Conservation (phyloP, 2,888 invertebrate genomes). For the Epiperipatus broadwayi region DNA sequence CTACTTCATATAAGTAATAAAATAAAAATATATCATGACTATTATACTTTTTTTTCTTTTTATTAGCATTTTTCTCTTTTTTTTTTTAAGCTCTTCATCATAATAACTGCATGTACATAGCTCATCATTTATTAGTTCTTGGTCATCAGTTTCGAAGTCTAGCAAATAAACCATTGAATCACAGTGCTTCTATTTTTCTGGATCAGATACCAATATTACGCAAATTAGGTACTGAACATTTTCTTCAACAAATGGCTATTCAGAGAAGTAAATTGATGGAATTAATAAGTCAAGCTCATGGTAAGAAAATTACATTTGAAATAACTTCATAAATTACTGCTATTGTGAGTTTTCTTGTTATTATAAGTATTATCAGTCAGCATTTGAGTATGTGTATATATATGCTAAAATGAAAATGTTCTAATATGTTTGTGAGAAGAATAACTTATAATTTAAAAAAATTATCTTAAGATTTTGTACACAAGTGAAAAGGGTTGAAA, state of each 20-base stretch:
- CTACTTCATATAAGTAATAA: too few relatives aligned
- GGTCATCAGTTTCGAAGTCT: constrained; percentile 45
- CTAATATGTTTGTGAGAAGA: too few relatives aligned
- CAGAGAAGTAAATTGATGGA: constrained; percentile 55
- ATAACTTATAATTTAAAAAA: too few relatives aligned
- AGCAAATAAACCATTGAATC: constrained; percentile 37
- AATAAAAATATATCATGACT: too few relatives aligned
- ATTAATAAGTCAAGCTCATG: constrained; percentile 48
- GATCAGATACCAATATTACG: constrained; percentile 47
- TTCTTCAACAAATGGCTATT: constrained; percentile 49
- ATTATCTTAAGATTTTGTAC: too few relatives aligned
- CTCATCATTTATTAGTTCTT: constrained; percentile 47
- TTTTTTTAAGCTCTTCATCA: constrained; percentile 49
- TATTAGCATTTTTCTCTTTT: too few relatives aligned
- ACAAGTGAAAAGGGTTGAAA: too few relatives aligned
- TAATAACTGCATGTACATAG: constrained; percentile 76
- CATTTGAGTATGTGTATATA: too few relatives aligned
- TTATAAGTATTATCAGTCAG: too few relatives aligned
- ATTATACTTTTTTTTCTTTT: too few relatives aligned
- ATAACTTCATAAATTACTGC: constrained; percentile 6
- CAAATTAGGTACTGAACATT: constrained; percentile 44
- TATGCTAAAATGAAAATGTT: too few relatives aligned
- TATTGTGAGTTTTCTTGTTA: too few relatives aligned
- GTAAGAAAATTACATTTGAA: constrained; percentile 35
- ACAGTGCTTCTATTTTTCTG: constrained; percentile 41